Evolutionary conservation across 2,888 invertebrate genomes (phyloP).

Genomic region (Parnassius orleans): DNA sequence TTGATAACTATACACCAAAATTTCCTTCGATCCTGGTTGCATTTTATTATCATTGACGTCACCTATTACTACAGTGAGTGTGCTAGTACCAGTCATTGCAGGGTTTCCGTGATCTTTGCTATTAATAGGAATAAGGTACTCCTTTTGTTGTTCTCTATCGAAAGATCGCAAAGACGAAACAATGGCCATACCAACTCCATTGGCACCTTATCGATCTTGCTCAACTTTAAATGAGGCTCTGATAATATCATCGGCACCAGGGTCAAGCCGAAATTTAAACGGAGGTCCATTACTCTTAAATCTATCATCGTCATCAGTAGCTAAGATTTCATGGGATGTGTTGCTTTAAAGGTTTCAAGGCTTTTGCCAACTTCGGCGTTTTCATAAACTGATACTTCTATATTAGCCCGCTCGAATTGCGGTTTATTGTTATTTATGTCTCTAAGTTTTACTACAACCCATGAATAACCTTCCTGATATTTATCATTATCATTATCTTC

Average conservation of each 20-base stretch:
- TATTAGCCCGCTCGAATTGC: conserved; percentile 95
- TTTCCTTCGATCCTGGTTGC: conserved; percentile 98
- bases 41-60: conserved; percentile 99
- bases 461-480: conserved; percentile 97
- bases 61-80: conserved; percentile 97
- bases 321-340: conserved; percentile 96
- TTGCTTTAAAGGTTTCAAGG: conserved; percentile 96
- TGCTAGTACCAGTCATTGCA: conserved; percentile 97
- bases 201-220: conserved; percentile 98
- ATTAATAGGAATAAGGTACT: conserved; percentile 97
- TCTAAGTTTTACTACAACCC: conserved; percentile 95
- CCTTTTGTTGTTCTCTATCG: conserved; percentile 97
- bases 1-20: conserved; percentile 98
- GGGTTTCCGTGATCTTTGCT: conserved; percentile 98
- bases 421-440: conserved; percentile 99
- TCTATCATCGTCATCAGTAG: conserved; percentile 96
- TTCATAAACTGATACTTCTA: conserved; percentile 95
- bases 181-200: conserved; percentile 98
- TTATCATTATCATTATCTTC: conserved; percentile 98
- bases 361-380: conserved; percentile 95
- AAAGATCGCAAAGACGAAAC: conserved; percentile 96
- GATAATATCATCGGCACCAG: conserved; percentile 96
- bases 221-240: no score
- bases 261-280: conserved; percentile 95
- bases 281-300: conserved; percentile 98